Base-by-base conservation (phyloP, 2,888 invertebrate genomes). In the Amphipoea lucens region DNA sequence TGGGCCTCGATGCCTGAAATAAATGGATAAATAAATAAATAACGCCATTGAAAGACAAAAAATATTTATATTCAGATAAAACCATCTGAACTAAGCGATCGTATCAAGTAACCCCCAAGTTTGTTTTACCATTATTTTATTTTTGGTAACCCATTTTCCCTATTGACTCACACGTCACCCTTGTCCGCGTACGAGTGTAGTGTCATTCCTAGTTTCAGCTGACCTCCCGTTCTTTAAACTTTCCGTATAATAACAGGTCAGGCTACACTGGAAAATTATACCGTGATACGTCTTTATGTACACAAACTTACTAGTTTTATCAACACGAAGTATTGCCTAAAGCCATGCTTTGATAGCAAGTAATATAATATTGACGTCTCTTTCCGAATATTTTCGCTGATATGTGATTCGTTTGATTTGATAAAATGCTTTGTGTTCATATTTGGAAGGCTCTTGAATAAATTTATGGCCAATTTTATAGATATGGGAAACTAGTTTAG, bases 131-230 rank as follows among this genome's bases (percentile, higher is more conserved):
- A 84, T 84, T 87, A 85, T 54, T 75, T 60, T 70, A 48, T 68
- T 48, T 71, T 36, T 40, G 5, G 79, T 76, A 79, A 85, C 74
- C 84, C 68, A 85, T 81, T 81, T 82, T 85, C 73, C 48, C 48
- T 85, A 85, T 85, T 88, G 88, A 85, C 88, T 88, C 23, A 74
- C 57, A 76, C 62, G n/a, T 62, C 73, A 70, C 70, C 62, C 72
- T 63, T 36, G 51, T 81, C 69, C 40, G 17, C 11, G 4, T 42
- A 69, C 42, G 65, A 40, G 62, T 48, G 36, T 62, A 17, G 23
- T n/a, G 29, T 5, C 0, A 0, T 20, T 6, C 1, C 84, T 29
- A 83, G 7, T 40, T 20, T 57, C 57, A 48, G 2, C 1, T 57
- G 29, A 65, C 14, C 48, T 57, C 29, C 11, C 17, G 48, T 48